phyloP scores from a whole-genome alignment of 2,888 invertebrate species.

The Xanthostigma xanthostigma region DNA sequence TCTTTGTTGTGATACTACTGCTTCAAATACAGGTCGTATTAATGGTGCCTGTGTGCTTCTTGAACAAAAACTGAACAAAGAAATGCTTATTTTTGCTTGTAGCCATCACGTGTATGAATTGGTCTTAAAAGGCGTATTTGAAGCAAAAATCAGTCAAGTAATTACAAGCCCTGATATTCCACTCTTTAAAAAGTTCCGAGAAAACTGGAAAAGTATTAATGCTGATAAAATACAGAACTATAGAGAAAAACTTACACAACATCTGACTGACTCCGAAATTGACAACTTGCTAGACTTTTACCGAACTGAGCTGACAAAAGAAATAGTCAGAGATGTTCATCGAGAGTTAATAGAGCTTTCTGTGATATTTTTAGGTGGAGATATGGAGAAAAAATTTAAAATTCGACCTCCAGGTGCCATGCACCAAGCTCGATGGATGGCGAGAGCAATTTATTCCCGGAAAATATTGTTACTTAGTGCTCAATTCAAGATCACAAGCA shows the following conservation, averaged over 20 bases:
- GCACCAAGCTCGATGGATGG: slow-evolving; percentile 19
- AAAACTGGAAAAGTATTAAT: slow-evolving; percentile 8
- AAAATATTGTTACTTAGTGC: slow-evolving; percentile 12
- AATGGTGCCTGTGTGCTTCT: slow-evolving; percentile 16
- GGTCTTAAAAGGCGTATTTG: slow-evolving; percentile 13
- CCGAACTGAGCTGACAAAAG: slow-evolving; percentile 8
- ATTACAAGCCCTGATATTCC: slow-evolving; percentile 15
- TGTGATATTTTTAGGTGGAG: slow-evolving; percentile 11
- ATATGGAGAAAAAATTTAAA: slow-evolving; percentile 5
- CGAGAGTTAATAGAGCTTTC: slow-evolving; percentile 13
- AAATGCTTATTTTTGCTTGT: slow-evolving; percentile 8
- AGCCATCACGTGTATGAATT: slow-evolving; percentile 13
- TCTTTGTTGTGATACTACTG: slow-evolving; percentile 7
- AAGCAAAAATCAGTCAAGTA: slow-evolving; percentile 13
- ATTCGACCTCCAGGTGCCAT: slow-evolving; percentile 14
- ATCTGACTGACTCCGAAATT: slow-evolving; percentile 5
- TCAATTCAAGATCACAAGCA: slow-evolving; percentile 11
- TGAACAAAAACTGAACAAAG: slow-evolving; percentile 12
- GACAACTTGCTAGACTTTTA: slow-evolving; percentile 3
- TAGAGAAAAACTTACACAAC: slow-evolving; percentile 4
- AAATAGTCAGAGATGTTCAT: slow-evolving; percentile 13
- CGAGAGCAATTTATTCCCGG: slow-evolving; percentile 16
- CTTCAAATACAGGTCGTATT: slow-evolving; percentile 10
- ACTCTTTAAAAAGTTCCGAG: slow-evolving; percentile 9
- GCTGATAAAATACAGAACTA: slow-evolving; percentile 6